phyloP scores from a whole-genome alignment of 2,888 invertebrate species.

The Orchestes rusci region DNA sequence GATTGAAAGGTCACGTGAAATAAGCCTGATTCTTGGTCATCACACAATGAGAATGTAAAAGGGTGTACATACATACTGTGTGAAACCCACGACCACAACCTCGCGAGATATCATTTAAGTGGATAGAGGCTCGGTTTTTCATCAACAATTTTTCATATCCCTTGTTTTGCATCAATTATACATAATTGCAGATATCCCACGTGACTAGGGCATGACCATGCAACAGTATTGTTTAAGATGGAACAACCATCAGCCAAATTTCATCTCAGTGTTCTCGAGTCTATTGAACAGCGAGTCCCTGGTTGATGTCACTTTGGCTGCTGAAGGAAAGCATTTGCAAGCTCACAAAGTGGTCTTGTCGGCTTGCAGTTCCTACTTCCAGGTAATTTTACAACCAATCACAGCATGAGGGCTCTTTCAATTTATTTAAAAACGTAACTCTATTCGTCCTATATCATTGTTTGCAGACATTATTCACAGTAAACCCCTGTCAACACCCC shows the following conservation, averaged over 20 bases:
- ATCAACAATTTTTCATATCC: no score
- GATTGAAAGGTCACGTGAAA: no score
- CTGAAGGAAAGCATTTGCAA: slow-evolving; percentile 79
- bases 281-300: slow-evolving; percentile 75
- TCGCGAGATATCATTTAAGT: no score
- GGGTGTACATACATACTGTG: no score
- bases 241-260: slow-evolving; percentile 93
- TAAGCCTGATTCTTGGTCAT: no score
- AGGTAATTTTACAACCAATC: slow-evolving; percentile 48
- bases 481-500: slow-evolving; percentile 83
- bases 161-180: no score
- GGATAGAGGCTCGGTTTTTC: no score
- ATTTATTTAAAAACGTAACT: neutral
- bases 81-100: no score
- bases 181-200: no score
- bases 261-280: slow-evolving; percentile 81
- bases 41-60: no score
- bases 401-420: neutral
- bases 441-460: neutral
- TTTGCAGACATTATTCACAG: slow-evolving; percentile 68
- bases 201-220: slow-evolving; percentile 41
- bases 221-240: slow-evolving; percentile 55
- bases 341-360: slow-evolving; percentile 87
- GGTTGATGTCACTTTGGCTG: slow-evolving; percentile 86
- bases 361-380: slow-evolving; percentile 90